These are phyloP conservation scores for Ondatra zibethicus DNA, from an alignment of 2,113 vertebrate species.

Conservation along the genomic window DNA sequence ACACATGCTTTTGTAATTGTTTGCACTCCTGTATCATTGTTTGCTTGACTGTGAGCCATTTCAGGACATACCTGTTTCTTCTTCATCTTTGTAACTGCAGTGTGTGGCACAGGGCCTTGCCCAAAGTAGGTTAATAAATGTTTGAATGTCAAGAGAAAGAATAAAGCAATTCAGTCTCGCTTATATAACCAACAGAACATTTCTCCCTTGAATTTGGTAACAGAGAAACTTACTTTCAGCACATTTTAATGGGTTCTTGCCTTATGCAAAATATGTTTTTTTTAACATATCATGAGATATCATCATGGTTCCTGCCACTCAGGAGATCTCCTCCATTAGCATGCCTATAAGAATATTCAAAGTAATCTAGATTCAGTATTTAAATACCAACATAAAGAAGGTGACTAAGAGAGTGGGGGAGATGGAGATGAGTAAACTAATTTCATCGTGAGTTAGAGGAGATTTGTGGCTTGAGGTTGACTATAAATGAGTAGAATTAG, in stretches of 20 bases:
- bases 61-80: not conserved
- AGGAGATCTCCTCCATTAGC: not conserved
- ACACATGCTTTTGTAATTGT: not conserved
- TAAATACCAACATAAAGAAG: not conserved
- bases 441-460: not conserved
- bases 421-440: not conserved
- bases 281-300: not conserved
- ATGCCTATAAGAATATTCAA: not conserved
- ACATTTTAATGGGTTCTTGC: constrained; percentile 29
- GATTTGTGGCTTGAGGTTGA: not conserved
- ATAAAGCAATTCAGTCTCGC: constrained; percentile 21
- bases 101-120: not conserved
- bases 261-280: constrained; percentile 27
- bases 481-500: constrained; percentile 25
- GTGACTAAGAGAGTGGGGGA: not conserved
- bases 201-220: constrained; percentile 42
- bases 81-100: not conserved
- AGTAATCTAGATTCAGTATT: not conserved
- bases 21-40: not conserved
- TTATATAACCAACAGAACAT: not conserved
- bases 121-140: constrained; percentile 32
- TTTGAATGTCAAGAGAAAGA: constrained; percentile 47
- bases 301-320: not conserved
- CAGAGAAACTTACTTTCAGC: not conserved
- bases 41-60: not conserved